A percentile compares a stretch with the other conserved stretches of the same genome.
phyloP scores from a whole-genome alignment of 2,888 invertebrate genomes.

The Branchipolynoe longqiensis region DNA sequence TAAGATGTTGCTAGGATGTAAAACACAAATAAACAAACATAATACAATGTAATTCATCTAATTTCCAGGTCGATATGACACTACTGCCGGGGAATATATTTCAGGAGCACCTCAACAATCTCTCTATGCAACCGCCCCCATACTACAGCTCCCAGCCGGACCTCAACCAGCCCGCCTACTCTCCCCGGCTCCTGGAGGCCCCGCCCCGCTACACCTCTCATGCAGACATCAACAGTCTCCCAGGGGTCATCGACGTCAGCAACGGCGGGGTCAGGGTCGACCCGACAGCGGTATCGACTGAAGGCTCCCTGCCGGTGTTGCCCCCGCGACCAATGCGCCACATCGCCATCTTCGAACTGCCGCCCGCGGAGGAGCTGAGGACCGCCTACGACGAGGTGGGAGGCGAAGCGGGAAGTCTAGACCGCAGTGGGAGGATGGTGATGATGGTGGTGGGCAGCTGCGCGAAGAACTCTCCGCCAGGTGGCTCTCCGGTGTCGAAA shows the following conservation, averaged over 20 bases:
- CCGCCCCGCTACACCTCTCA: conserved; percentile 23
- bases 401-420: conserved; percentile 1
- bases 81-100: neutral
- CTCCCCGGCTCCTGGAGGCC: conserved; percentile 34
- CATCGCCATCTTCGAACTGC: neutral
- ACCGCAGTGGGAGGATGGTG: neutral
- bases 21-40: too few relatives aligned
- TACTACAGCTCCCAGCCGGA: conserved; percentile 50
- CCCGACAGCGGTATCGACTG: too few relatives aligned
- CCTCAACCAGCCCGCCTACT: conserved; percentile 10
- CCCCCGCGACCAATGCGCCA: too few relatives aligned
- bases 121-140: conserved; percentile 29
- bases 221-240: neutral
- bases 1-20: too few relatives aligned
- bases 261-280: neutral
- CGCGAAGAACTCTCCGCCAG: neutral
- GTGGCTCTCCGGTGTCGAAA: neutral
- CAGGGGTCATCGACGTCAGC: neutral
- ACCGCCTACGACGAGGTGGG: neutral
- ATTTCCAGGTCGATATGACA: conserved; percentile 11
- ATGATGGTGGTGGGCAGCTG: neutral
- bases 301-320: too few relatives aligned
- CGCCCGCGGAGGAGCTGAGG: neutral
- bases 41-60: neutral
- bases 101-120: conserved; percentile 27